Evolutionary conservation across 92 coral and sea anemone genomes (phyloP).

Genomic region (Micromussa lordhowensis): DNA sequence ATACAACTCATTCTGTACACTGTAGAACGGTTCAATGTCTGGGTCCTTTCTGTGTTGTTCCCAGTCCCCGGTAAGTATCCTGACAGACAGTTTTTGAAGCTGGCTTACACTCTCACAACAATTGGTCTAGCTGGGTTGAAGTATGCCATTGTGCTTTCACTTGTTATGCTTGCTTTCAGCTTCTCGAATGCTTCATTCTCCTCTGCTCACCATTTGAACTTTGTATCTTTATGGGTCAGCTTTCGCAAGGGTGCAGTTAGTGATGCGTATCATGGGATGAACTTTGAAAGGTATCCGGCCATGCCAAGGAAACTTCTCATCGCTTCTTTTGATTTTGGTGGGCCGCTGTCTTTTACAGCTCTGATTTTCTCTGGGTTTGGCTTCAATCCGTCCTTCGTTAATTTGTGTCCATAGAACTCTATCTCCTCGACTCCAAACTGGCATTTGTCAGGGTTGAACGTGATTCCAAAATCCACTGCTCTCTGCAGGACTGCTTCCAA

Average conservation of each 20-base stretch:
- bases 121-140: conserved; percentile 56
- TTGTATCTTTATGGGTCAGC: conserved; percentile 59
- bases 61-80: conserved; percentile 51
- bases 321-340: conserved; percentile 60
- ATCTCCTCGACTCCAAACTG: conserved; percentile 54
- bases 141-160: conserved; percentile 61
- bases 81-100: conserved; percentile 37
- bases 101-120: conserved; percentile 60
- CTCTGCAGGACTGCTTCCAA: conserved; percentile 54
- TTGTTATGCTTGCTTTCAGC: conserved; percentile 47
- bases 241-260: conserved; percentile 52
- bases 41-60: conserved; percentile 50
- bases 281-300: conserved; percentile 66
- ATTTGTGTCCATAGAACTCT: conserved; percentile 67
- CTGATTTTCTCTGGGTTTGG: conserved; percentile 62
- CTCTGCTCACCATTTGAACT: conserved; percentile 54
- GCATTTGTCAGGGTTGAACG: conserved; percentile 66
- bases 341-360: conserved; percentile 54
- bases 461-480: conserved; percentile 69
- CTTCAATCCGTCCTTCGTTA: conserved; percentile 45
- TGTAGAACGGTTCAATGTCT: too few species aligned
- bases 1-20: too few species aligned
- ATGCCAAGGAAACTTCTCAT: conserved; percentile 69
- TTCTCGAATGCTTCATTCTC: conserved; percentile 49
- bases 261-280: conserved; percentile 72